phyloP scores from a whole-genome alignment of 2,888 invertebrate species.

The Eupithecia centaureata region DNA sequence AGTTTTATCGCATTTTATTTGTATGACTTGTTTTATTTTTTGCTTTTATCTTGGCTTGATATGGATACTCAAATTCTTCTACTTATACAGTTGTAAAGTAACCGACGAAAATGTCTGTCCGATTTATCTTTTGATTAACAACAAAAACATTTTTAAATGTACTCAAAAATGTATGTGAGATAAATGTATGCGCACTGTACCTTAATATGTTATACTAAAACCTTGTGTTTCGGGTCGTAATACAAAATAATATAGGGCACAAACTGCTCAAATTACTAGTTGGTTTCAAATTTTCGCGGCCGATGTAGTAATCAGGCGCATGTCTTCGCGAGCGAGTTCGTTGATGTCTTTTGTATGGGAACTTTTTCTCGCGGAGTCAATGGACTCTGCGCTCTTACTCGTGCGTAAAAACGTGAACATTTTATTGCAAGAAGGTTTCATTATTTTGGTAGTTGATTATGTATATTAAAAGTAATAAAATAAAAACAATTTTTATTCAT shows the following conservation, averaged over 20 bases:
- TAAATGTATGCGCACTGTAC: too few species aligned
- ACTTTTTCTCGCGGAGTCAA: conserved; percentile 45
- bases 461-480: too few species aligned
- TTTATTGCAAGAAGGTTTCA: conserved; percentile 4
- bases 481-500: too few species aligned
- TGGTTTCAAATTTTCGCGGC: conserved; percentile 5
- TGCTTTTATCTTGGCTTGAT: not conserved
- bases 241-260: not conserved
- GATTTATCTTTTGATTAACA: too few species aligned
- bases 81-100: too few species aligned
- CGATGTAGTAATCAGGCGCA: conserved; percentile 46
- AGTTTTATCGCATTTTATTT: not conserved
- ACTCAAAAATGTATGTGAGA: too few species aligned
- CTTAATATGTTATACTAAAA: not conserved
- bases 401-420: conserved; percentile 22
- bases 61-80: not conserved
- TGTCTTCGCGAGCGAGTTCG: conserved; percentile 57
- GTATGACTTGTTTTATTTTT: not conserved
- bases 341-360: conserved; percentile 78
- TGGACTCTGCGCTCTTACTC: conserved; percentile 41
- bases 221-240: not conserved
- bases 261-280: not conserved
- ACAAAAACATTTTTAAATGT: too few species aligned
- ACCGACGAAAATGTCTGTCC: too few species aligned
- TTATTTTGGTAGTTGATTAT: not conserved